Conservation (phyloP, 1,140 invertebrate genomes). For the Kradibia gibbosae region DNA sequence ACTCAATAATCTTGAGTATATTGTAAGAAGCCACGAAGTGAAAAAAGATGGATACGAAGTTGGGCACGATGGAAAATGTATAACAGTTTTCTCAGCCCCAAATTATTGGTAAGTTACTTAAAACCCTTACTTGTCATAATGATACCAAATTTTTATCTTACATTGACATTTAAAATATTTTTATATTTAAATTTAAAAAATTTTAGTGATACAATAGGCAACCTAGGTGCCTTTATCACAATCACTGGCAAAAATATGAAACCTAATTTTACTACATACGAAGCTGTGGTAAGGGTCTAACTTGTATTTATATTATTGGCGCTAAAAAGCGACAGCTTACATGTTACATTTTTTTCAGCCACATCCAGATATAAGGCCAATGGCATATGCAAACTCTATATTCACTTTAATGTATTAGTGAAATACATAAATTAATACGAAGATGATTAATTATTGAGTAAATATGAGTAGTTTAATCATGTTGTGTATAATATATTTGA, state of each 20-base stretch:
- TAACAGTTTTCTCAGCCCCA: conserved; percentile 97
- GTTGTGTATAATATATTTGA: conserved; percentile 65
- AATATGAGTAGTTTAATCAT: conserved; percentile 66
- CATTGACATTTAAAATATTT: no score
- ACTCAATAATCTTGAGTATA: conserved; percentile 91
- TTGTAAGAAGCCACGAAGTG: conserved; percentile 98
- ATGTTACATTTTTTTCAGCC: conserved; percentile 79
- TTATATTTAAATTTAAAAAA: neutral
- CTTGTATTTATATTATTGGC: conserved; percentile 25
- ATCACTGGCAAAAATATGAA: conserved; percentile 92
- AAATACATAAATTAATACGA: conserved; percentile 53
- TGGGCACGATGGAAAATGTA: conserved; percentile 93
- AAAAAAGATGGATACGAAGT: conserved; percentile 97
- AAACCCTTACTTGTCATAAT: neutral
- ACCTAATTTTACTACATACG: conserved; percentile 93
- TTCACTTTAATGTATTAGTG: conserved; percentile 77
- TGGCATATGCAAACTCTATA: conserved; percentile 92
- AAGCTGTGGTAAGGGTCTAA: conserved; percentile 87
- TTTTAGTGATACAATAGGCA: conserved; percentile 97
- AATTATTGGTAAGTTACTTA: conserved; percentile 91
- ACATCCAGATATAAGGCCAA: conserved; percentile 97
- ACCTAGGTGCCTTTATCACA: conserved; percentile 97
- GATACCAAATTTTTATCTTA: neutral
- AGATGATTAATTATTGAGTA: conserved; percentile 59
- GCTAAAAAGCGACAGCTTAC: neutral